Conservation (phyloP, 2,888 invertebrate species). For the Microctonus hyperodae region DNA sequence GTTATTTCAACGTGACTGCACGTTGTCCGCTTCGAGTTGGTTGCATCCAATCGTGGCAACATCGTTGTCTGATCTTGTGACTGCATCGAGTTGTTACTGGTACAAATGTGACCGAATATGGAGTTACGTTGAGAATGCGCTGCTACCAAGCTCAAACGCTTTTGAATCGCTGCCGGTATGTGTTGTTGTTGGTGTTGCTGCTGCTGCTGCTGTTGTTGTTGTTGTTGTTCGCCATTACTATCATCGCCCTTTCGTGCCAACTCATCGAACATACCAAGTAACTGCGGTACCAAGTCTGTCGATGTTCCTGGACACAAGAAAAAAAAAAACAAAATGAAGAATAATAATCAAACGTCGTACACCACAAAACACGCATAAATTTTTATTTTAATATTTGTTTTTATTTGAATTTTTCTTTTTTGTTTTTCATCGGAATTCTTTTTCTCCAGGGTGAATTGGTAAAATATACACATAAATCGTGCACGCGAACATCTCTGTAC, state of each 20-base stretch:
- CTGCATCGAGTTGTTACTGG: conserved; percentile 23
- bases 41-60: conserved; percentile 21
- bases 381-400: too few species aligned
- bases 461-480: background rate
- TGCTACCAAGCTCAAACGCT: conserved; percentile 54
- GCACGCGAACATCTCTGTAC: background rate
- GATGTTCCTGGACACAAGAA: conserved; percentile 72
- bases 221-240: conserved; percentile 33
- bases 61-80: conserved; percentile 35
- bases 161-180: conserved; percentile 54
- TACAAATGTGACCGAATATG: conserved; percentile 51
- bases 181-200: conserved; percentile 23
- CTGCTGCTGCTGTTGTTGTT: conserved; percentile 8
- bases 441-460: background rate
- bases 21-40: conserved; percentile 2
- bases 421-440: background rate
- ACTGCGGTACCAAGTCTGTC: conserved; percentile 82
- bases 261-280: conserved; percentile 88
- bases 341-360: background rate
- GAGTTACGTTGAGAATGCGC: conserved; percentile 51
- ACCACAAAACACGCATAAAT: background rate
- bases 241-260: conserved; percentile 65
- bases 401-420: too few species aligned
- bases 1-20: conserved; percentile 27
- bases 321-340: conserved; percentile 3